Evolutionary conservation across 2,797 vertebrate species (phyloP).

Genomic region (Poecile montanus): DNA sequence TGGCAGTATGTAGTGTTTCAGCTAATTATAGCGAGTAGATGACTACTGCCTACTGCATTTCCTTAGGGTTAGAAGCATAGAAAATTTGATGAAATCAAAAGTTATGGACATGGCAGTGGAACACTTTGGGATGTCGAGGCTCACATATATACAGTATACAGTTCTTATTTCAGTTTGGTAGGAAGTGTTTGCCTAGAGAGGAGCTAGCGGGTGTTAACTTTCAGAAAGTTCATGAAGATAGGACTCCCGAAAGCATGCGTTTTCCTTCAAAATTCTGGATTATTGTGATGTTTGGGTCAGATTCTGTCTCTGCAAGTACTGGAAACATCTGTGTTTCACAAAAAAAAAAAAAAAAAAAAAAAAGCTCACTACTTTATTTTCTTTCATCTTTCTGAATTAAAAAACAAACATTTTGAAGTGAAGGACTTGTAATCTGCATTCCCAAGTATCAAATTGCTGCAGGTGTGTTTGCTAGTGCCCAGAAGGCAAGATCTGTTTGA

Average conservation of each 20-base stretch:
- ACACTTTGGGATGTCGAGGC: not conserved
- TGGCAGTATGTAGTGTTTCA: slow-evolving; percentile 21
- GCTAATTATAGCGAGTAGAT: not conserved
- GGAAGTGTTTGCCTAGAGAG: not conserved
- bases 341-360: not conserved
- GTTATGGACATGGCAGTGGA: not conserved
- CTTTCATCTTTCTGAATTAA: slow-evolving; percentile 66
- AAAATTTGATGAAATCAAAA: not conserved
- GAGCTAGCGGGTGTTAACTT: not conserved
- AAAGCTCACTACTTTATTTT: slow-evolving; percentile 53
- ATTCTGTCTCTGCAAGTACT: slow-evolving; percentile 7
- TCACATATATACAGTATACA: rapidly evolving
- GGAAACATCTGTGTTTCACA: slow-evolving; percentile 55
- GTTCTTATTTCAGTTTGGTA: not conserved
- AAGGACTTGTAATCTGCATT: slow-evolving; percentile 70
- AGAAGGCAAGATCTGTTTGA: slow-evolving; percentile 68
- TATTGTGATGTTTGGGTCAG: not conserved
- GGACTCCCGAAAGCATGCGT: not conserved
- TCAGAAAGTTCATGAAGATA: slow-evolving; percentile 1
- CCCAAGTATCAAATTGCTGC: slow-evolving; percentile 72
- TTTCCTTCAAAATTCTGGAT: slow-evolving; percentile 8
- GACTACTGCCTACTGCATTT: not conserved
- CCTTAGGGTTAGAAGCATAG: not conserved
- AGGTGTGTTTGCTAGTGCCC: slow-evolving; percentile 68
- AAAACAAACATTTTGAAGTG: slow-evolving; percentile 72